Base-by-base conservation (phyloP, 2,113 vertebrate species). In the Malaclemys terrapin region DNA sequence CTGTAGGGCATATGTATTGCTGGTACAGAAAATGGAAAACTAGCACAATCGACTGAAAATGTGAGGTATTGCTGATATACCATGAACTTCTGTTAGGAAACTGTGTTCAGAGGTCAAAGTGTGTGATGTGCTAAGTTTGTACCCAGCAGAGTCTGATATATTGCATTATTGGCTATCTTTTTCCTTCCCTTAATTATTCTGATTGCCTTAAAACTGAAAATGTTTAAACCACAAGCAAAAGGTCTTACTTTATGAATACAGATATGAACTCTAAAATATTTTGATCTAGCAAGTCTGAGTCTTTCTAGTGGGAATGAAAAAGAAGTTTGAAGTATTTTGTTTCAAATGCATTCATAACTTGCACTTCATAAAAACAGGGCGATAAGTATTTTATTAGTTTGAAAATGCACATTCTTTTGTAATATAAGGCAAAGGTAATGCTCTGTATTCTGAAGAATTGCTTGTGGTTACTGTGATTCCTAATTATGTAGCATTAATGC, bases 311-410 rank as follows among this genome's bases (percentile, higher is more conserved):
- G 88, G 84, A 89, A 95, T 96, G 85, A 47, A 83, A 72, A 84
- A 93, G 54, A 93, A 56, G 3, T 92, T 95, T 90, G 50, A 87
- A 85, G 29, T 79, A 81, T 93, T 91, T 95, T 65, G 20, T 56
- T n/a, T 76, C 82, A 54, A 96, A 94, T 87, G 35, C n/a, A 76
- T 96, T 83, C 6, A 25, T 93, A 47, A 62, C 86, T 94, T 91
- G 38, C 22, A 62, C 69, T 86, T 89, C 90, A 87, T 87, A 84
- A 81, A 92, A 88, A 1, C 19, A 92, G 95, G 5, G 27, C 3
- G 4, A 0, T 4, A 80, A 57, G n/a, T 14, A 88, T 90, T 54
- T 82, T 89, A 89, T 93, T 85, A 42, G 80, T 96, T 96, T 85
- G 79, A 90, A 87, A 88, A 72, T 72, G 92, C 79, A 84, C 85